Evolutionary conservation across 1,140 invertebrate genomes (phyloP).

Genomic region (Drosophila navojoa): DNA sequence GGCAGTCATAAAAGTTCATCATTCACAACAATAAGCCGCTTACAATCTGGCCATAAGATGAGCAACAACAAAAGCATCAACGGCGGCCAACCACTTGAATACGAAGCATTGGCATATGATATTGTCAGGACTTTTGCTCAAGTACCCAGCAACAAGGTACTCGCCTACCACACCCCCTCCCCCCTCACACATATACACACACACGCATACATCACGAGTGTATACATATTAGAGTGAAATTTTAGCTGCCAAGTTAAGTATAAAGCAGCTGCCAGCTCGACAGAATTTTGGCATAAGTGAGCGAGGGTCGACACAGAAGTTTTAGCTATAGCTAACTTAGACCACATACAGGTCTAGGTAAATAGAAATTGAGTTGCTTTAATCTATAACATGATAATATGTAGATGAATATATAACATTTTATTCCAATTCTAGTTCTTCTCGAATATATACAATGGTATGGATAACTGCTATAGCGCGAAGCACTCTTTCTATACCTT

Average conservation of each 20-base stretch:
- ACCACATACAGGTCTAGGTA: too few relatives aligned
- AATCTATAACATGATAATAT: too few relatives aligned
- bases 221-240: conserved; percentile 63
- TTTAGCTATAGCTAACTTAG: too few relatives aligned
- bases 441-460: too few relatives aligned
- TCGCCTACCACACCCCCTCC: too few relatives aligned
- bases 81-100: neutral
- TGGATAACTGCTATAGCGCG: too few relatives aligned
- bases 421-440: too few relatives aligned
- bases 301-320: conserved; percentile 7
- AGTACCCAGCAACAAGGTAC: conserved; percentile 24
- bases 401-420: too few relatives aligned
- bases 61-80: conserved; percentile 18
- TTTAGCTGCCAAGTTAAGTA: conserved; percentile 34
- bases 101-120: conserved; percentile 14
- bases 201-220: conserved; percentile 21
- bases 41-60: conserved; percentile 2
- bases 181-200: conserved; percentile 12
- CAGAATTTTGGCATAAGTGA: neutral
- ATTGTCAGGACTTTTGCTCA: conserved; percentile 24
- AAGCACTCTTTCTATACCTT: too few relatives aligned
- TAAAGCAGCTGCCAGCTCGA: neutral
- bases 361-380: too few relatives aligned
- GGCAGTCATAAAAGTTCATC: conserved; percentile 5
- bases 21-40: conserved; percentile 36